These are phyloP conservation scores for Gastrophryne carolinensis DNA, from an alignment of 2,797 vertebrate species.

Conservation along the genomic window DNA sequence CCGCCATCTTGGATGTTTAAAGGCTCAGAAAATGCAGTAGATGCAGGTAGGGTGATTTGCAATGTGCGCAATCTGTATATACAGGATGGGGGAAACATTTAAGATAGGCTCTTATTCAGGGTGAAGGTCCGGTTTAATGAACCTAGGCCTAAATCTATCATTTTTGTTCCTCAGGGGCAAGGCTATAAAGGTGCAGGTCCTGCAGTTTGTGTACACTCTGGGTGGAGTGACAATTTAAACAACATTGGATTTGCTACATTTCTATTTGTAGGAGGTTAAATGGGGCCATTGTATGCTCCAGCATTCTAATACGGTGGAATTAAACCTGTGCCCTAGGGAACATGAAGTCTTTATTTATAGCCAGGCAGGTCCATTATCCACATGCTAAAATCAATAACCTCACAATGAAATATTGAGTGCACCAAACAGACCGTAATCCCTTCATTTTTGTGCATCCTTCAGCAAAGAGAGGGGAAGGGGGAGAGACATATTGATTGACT, in stretches of 20 bases:
- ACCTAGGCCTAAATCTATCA: too few relatives aligned
- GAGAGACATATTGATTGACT: conserved; percentile 1
- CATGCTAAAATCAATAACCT: conserved; percentile 25
- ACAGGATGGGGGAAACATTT: too few relatives aligned
- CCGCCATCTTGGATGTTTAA: too few relatives aligned
- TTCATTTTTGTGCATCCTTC: conserved; percentile 7
- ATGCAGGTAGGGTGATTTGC: too few relatives aligned
- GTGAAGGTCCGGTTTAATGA: too few relatives aligned
- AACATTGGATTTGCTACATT: not conserved
- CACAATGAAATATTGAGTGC: not conserved
- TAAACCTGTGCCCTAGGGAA: not conserved
- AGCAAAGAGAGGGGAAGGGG: not conserved
- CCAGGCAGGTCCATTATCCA: conserved; percentile 24
- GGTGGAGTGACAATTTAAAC: too few relatives aligned
- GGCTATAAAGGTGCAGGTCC: too few relatives aligned
- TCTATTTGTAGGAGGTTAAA: not conserved
- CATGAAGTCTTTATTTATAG: conserved; percentile 35
- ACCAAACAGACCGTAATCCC: not conserved
- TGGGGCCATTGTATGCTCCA: not conserved
- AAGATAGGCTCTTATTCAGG: too few relatives aligned
- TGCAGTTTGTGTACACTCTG: too few relatives aligned
- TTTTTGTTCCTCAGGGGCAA: too few relatives aligned
- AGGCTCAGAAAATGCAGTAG: too few relatives aligned
- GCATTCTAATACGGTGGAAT: not conserved
- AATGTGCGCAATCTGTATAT: too few relatives aligned